Evolutionary conservation across 2,888 invertebrate genomes (phyloP), one percentile per base, ranked within the genome.

Genomic region (Elegia similella): DNA sequence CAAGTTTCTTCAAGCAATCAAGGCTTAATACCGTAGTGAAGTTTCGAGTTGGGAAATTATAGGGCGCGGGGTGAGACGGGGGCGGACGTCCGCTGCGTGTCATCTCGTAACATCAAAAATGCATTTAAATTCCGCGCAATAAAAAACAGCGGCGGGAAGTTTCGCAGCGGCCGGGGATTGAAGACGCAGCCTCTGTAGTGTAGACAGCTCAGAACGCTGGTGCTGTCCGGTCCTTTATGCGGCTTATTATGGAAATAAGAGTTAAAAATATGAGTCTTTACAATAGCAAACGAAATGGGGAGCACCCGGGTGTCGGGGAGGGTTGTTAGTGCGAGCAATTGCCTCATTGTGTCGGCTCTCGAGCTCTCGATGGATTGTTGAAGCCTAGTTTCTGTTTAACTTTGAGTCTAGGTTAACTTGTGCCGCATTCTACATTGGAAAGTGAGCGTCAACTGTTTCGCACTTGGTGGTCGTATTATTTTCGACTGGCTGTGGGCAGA

Each of bases 101-200:
- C 91, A 91, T 91, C 88, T 90, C 89, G 87, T 88, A 87, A 92
- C 92, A 92, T 89, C 92, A 92, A 92, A 92, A 92, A 92, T 92
- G 92, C 92, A 92, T 92, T 92, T 92, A 92, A 88, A 92, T 90
- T 90, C 86, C 78, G 87, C 87, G 89, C 91, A 91, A 91, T 90
- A 90, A 91, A 91, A 91, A 91, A 90, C 88, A 86, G 87, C 84
- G 85, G 83, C 84, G 81, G 80, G 82, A 90, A 90, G 84, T 89
- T 91, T 90, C 80, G 75, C 81, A 78, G 81, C 84, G 86, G 82
- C 82, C 84, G 84, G 85, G 88, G 81, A 80, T 82, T 82, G 84
- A 77, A 80, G 82, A 80, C 76, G 82, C 76, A 76, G 78, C 76
- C 69, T 73, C 74, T 75, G 73, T 67, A 38, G 38, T 12, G 10